Conservation (phyloP, 1,140 invertebrate species). For the Pectinophora gossypiella region DNA sequence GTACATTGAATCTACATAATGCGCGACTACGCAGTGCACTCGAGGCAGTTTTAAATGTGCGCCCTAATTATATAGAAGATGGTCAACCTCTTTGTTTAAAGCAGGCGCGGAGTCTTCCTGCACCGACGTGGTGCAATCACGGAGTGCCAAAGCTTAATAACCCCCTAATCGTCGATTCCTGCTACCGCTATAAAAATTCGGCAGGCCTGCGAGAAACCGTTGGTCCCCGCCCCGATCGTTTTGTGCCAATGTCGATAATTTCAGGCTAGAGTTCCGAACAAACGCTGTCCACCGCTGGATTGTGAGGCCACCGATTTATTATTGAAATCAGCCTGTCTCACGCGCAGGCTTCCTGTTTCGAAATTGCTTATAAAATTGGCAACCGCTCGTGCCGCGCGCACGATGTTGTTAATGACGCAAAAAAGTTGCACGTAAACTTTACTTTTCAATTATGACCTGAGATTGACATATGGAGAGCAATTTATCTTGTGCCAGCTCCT, state of each 20-base stretch:
- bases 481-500: constrained; percentile 21
- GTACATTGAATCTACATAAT: neutral
- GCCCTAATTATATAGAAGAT: neutral
- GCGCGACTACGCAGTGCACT: neutral
- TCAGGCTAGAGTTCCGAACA: constrained; percentile 36
- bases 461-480: constrained; percentile 35
- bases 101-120: neutral
- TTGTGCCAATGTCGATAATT: constrained; percentile 58
- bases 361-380: constrained; percentile 69
- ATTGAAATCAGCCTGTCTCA: constrained; percentile 66
- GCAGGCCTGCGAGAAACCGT: constrained; percentile 42
- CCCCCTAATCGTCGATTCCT: constrained; percentile 41
- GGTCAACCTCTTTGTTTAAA: constrained; percentile 6
- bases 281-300: constrained; percentile 39
- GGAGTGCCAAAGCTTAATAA: constrained; percentile 44
- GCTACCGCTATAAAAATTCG: constrained; percentile 54
- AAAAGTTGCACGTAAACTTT: constrained; percentile 44
- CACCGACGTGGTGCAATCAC: constrained; percentile 24
- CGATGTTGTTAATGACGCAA: constrained; percentile 53
- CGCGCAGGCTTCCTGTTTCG: constrained; percentile 53
- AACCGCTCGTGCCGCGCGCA: constrained; percentile 55
- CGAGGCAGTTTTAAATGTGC: constrained; percentile 1
- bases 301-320: constrained; percentile 62
- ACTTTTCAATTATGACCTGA: constrained; percentile 62
- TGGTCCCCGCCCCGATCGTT: constrained; percentile 47